These are phyloP conservation scores for Prionailurus bengalensis DNA, from an alignment of 2,113 vertebrate species.

Conservation along the genomic window DNA sequence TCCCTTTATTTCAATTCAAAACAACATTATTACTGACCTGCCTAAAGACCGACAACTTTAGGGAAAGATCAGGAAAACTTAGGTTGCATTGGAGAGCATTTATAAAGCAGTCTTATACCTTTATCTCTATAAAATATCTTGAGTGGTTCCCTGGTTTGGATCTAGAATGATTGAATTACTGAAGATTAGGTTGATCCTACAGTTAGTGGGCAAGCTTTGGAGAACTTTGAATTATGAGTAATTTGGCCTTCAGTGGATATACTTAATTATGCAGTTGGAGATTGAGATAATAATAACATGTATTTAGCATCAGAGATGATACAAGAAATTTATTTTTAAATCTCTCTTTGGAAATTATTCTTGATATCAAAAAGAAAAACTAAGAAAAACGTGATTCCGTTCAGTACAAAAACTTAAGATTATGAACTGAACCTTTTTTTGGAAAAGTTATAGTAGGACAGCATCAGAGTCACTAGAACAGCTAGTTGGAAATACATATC, in stretches of 20 bases:
- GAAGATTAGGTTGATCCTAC: slow-evolving; percentile 9
- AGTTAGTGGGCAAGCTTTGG: slow-evolving; percentile 10
- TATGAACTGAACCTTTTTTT: slow-evolving; percentile 40
- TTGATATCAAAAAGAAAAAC: slow-evolving; percentile 15
- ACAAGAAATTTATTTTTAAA: slow-evolving; percentile 56
- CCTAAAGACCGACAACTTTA: not conserved
- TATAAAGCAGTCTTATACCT: not conserved
- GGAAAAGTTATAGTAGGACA: not conserved
- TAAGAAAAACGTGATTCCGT: not conserved
- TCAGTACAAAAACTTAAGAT: slow-evolving; percentile 1
- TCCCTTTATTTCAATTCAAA: slow-evolving; percentile 5
- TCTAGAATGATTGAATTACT: slow-evolving; percentile 44
- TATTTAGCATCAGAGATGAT: slow-evolving; percentile 27
- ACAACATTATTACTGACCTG: not conserved
- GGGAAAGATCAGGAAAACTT: not conserved
- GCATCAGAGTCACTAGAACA: not conserved
- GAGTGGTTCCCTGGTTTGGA: not conserved
- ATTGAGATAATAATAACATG: slow-evolving; percentile 10
- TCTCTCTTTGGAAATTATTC: slow-evolving; percentile 45
- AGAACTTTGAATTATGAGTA: slow-evolving; percentile 48
- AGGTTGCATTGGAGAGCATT: not conserved
- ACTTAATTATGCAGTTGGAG: slow-evolving; percentile 6
- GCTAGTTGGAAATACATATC: not conserved
- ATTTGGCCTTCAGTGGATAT: slow-evolving; percentile 47
- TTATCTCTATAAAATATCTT: not conserved